Evolutionary conservation across 2,113 vertebrate species (phyloP), one percentile per base, ranked within the genome.

Genomic region (Probosciger aterrimus): DNA sequence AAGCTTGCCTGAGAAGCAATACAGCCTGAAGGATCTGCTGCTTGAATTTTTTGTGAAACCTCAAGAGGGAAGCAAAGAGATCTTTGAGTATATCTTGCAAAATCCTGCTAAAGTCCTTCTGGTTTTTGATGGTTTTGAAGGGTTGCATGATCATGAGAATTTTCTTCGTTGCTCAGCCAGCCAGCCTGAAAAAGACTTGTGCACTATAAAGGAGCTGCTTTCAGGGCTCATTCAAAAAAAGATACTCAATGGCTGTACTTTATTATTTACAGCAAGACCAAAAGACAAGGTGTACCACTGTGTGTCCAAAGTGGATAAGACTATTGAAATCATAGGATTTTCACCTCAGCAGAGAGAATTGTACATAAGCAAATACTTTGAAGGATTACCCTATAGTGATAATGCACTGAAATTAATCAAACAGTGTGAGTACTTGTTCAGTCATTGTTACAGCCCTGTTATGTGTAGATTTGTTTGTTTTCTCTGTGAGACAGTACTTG

Each of bases 121-220:
- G 37, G 93, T 99, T 69, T 99, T 99, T 70, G 99, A 99, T n/a
- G 98, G 98, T n/a, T 98, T 99, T 47, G 98, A 98, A 31, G 98
- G 98, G n/a, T 93, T 99, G 10, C 96, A 97, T 3, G 98, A 99
- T 47, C 97, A 95, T 1, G 99, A 99, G 4, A 89, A 96, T 25
- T 94, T 98, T 12, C 76, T 98, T 47, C 98, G 98, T 76, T 68
- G 86, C n/a, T 76, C 87, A 1, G 44, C 80, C 30, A 75, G 89
- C 50, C 87, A 96, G 6, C 30, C 37, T 88, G 81, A 92, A 53
- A 33, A 95, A 4, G 96, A 97, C 85, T 65, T 68, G 20, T 97
- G 77, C 89, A 98, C 97, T 19, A 70, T 98, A 6, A 98, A 97
- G 63, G 98, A 98, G 59, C 94, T 99, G 24, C 98, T 99, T 88